Conservation (phyloP, 2,888 invertebrate species). For the Drepanosiphum platanoidis region DNA sequence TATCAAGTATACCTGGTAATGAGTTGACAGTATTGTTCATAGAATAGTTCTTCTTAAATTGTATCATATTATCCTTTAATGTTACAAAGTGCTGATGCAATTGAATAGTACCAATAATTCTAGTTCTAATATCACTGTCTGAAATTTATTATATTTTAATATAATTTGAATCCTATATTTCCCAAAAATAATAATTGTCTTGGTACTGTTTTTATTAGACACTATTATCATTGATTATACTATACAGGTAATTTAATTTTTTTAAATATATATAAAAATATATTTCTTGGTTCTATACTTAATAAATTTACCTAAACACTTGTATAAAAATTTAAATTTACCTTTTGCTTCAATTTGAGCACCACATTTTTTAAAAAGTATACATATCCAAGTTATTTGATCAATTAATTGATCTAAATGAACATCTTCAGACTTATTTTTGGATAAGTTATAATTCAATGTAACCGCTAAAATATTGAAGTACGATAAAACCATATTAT, state of each 20-base stretch:
- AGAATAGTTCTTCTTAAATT: slow-evolving; percentile 8
- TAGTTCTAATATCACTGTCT: slow-evolving; percentile 63
- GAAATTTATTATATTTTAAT: slow-evolving; percentile 48
- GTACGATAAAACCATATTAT: slow-evolving; percentile 74
- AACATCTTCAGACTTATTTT: not conserved
- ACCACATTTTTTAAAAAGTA: slow-evolving; percentile 44
- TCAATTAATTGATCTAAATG: slow-evolving; percentile 29
- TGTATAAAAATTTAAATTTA: too few species aligned
- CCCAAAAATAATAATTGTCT: not conserved
- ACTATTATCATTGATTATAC: not conserved
- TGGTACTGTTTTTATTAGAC: not conserved
- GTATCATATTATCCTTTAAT: slow-evolving; percentile 62
- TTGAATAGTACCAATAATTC: slow-evolving; percentile 62
- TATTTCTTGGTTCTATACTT: too few species aligned
- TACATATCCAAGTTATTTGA: slow-evolving; percentile 40
- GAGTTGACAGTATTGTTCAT: not conserved
- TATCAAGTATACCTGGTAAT: slow-evolving; percentile 12
- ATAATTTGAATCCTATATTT: not conserved
- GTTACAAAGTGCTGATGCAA: slow-evolving; percentile 63
- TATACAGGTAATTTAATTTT: not conserved
- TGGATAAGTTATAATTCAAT: slow-evolving; percentile 70
- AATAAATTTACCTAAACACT: too few species aligned
- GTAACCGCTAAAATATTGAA: slow-evolving; percentile 79
- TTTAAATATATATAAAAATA: too few species aligned
- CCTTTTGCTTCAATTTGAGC: slow-evolving; percentile 64